phyloP scores from a whole-genome alignment of 2,888 invertebrate species.

The Nemapogon koenigi region DNA sequence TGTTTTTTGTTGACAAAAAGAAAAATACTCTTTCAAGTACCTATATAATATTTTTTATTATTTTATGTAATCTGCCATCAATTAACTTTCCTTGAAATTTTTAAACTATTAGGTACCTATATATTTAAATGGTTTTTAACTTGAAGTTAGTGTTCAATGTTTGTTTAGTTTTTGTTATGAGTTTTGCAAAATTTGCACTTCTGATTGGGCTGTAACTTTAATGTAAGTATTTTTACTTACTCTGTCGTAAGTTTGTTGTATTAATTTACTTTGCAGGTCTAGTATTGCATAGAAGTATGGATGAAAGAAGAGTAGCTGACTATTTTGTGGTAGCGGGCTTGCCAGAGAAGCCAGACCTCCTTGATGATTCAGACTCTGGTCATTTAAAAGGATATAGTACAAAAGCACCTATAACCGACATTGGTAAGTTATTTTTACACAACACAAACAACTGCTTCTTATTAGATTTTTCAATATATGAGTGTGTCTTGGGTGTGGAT shows the following conservation, averaged over 20 bases:
- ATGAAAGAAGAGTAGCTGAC: slow-evolving; percentile 90
- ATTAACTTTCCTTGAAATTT: not conserved
- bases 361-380: slow-evolving; percentile 82
- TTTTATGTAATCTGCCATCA: not conserved
- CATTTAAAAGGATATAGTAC: slow-evolving; percentile 82
- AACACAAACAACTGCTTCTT: no score
- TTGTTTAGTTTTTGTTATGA: no score
- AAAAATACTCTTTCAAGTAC: not conserved
- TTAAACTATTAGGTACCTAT: not conserved
- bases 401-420: slow-evolving; percentile 94
- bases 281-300: slow-evolving; percentile 74
- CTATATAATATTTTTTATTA: not conserved
- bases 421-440: slow-evolving; percentile 68
- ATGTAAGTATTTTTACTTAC: no score
- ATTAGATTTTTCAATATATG: no score
- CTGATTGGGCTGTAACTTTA: no score
- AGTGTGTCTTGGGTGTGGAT: no score
- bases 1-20: not conserved
- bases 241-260: no score
- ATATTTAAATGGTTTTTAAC: no score
- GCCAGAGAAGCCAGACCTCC: slow-evolving; percentile 78
- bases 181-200: no score
- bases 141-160: no score
- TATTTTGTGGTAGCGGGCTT: slow-evolving; percentile 98
- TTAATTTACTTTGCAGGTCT: no score